These are phyloP conservation scores for Acyrthosiphon pisum DNA, from an alignment of 1,140 invertebrate species.

Conservation along the genomic window DNA sequence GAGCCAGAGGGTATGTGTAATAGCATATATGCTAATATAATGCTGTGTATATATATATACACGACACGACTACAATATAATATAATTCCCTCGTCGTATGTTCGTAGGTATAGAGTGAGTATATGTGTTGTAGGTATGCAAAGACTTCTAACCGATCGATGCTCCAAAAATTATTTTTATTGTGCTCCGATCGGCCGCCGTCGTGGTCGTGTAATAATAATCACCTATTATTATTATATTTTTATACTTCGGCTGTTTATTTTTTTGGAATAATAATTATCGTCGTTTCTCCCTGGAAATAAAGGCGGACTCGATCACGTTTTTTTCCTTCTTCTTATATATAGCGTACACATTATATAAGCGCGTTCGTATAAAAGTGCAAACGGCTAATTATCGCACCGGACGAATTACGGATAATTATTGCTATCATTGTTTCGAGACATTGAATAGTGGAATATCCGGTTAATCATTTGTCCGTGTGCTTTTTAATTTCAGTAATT, in stretches of 20 bases:
- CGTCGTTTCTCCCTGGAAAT: constrained; percentile 34
- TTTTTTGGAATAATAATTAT: constrained; percentile 42
- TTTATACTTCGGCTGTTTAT: not conserved
- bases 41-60: not conserved
- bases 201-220: constrained; percentile 19
- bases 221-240: constrained; percentile 32
- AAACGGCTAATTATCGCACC: constrained; percentile 56
- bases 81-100: not conserved
- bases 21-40: not conserved
- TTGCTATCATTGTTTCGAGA: constrained; percentile 52
- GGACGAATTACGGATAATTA: constrained; percentile 53
- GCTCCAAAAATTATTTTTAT: not conserved
- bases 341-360: not conserved
- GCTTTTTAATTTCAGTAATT: constrained; percentile 56
- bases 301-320: constrained; percentile 53
- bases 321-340: not conserved
- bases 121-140: not conserved
- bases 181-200: not conserved
- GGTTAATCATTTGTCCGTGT: constrained; percentile 31
- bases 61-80: too few species aligned
- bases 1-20: not conserved
- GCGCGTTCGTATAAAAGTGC: constrained; percentile 21
- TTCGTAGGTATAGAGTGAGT: not conserved
- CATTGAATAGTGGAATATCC: constrained; percentile 49
- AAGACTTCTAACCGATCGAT: constrained; percentile 17